Evolutionary conservation across 2,113 vertebrate species (phyloP).

Genomic region (Mellivora capensis): DNA sequence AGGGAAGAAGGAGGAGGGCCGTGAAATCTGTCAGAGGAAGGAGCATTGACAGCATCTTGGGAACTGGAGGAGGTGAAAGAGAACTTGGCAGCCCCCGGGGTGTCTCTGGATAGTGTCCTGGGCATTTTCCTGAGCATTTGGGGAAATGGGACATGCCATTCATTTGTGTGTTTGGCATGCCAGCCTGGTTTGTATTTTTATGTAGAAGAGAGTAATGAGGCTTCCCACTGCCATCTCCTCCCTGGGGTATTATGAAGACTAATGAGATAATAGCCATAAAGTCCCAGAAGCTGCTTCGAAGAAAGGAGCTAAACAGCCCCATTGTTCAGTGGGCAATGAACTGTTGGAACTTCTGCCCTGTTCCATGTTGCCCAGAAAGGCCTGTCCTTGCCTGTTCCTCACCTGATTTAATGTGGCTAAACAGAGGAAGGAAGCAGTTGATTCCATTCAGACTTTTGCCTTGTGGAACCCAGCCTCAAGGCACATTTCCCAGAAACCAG

Average conservation of each 20-base stretch:
- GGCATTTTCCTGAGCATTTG: neutral
- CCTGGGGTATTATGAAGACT: neutral
- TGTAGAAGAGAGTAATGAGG: neutral
- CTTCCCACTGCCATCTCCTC: neutral
- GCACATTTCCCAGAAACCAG: slow-evolving; percentile 15
- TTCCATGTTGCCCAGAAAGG: neutral
- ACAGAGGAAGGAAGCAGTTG: neutral
- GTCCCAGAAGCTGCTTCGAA: slow-evolving; percentile 28
- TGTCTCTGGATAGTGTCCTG: slow-evolving; percentile 21
- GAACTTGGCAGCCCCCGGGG: neutral
- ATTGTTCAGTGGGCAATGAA: neutral
- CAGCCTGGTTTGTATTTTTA: slow-evolving; percentile 20
- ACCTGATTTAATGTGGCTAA: neutral
- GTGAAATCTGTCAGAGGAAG: neutral
- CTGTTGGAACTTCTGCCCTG: neutral
- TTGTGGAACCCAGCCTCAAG: slow-evolving; percentile 17
- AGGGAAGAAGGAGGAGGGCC: neutral
- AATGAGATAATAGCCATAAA: slow-evolving; percentile 45
- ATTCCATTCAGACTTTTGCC: slow-evolving; percentile 31
- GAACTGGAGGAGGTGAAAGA: neutral
- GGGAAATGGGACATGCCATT: slow-evolving; percentile 30
- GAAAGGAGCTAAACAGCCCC: neutral
- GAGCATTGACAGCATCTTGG: neutral
- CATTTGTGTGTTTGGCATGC: slow-evolving; percentile 35
- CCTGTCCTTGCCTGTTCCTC: neutral